These are phyloP conservation scores for Crossaster papposus DNA, from an alignment of 53 echinoderm and acorn worm genomes.

Conservation along the genomic window DNA sequence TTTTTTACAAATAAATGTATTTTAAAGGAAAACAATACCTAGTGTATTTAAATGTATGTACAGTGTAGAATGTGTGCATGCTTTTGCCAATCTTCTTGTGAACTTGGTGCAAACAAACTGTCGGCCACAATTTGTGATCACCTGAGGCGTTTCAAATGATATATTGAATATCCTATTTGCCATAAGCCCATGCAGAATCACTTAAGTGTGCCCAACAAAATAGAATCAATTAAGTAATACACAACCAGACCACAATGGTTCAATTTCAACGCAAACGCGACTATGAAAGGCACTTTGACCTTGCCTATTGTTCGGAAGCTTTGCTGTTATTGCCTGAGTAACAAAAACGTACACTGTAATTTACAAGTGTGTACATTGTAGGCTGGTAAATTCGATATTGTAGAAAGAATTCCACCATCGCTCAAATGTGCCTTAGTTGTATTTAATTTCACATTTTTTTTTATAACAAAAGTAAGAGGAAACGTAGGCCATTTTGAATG, in stretches of 20 bases:
- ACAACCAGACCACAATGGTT: not conserved
- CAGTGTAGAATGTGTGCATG: not conserved
- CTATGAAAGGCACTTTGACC: constrained; percentile 18
- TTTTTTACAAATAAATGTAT: no score
- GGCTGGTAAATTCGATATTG: not conserved
- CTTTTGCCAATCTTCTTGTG: not conserved
- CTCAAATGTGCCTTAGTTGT: not conserved
- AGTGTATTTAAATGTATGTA: no score
- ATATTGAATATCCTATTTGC: not conserved
- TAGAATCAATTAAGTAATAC: constrained; percentile 11
- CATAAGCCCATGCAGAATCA: not conserved
- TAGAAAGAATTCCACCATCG: not conserved
- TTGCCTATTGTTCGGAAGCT: not conserved
- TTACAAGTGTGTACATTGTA: not conserved
- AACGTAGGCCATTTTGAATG: not conserved
- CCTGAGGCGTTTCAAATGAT: not conserved
- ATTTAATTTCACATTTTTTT: not conserved
- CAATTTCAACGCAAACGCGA: not conserved
- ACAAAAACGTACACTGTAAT: not conserved
- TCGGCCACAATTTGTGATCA: not conserved
- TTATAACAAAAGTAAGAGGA: not conserved
- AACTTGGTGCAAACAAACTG: not conserved
- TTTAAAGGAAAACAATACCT: no score
- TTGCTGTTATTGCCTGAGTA: not conserved
- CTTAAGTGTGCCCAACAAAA: not conserved